Conservation (phyloP, 1,140 invertebrate genomes). For the Archegozetes longisetosus region DNA sequence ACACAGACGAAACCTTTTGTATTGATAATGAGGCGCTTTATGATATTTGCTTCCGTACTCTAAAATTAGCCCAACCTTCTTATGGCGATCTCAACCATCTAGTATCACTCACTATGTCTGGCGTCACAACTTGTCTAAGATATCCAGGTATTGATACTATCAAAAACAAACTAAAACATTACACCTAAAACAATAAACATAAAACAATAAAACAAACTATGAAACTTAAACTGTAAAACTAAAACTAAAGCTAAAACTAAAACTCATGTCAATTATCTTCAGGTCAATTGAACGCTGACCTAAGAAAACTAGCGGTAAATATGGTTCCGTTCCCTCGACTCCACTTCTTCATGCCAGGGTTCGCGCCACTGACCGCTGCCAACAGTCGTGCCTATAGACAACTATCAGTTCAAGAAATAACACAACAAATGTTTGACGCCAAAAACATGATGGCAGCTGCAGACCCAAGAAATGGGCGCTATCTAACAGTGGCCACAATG, state of each 20-base stretch:
- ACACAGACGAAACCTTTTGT: slow-evolving; percentile 72
- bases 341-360: slow-evolving; percentile 41
- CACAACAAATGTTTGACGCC: slow-evolving; percentile 36
- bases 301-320: slow-evolving; percentile 39
- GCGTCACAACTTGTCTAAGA: slow-evolving; percentile 40
- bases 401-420: slow-evolving; percentile 31
- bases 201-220: too few species aligned
- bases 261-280: slow-evolving; percentile 40
- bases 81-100: slow-evolving; percentile 49
- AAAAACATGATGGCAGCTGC: slow-evolving; percentile 22
- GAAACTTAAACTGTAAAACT: too few species aligned
- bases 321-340: slow-evolving; percentile 41
- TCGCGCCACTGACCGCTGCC: slow-evolving; percentile 35
- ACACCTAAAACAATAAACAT: too few species aligned
- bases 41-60: slow-evolving; percentile 49
- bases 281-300: slow-evolving; percentile 38
- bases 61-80: slow-evolving; percentile 45
- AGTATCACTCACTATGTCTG: slow-evolving; percentile 35
- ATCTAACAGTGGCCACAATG: slow-evolving; percentile 80
- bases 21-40: slow-evolving; percentile 68
- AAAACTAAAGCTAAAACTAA: too few species aligned
- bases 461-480: slow-evolving; percentile 37
- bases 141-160: too few species aligned
- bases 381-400: slow-evolving; percentile 22
- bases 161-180: too few species aligned